Evolutionary conservation across 2,797 vertebrate genomes (phyloP).

Genomic region (Diglossa cyanea): DNA sequence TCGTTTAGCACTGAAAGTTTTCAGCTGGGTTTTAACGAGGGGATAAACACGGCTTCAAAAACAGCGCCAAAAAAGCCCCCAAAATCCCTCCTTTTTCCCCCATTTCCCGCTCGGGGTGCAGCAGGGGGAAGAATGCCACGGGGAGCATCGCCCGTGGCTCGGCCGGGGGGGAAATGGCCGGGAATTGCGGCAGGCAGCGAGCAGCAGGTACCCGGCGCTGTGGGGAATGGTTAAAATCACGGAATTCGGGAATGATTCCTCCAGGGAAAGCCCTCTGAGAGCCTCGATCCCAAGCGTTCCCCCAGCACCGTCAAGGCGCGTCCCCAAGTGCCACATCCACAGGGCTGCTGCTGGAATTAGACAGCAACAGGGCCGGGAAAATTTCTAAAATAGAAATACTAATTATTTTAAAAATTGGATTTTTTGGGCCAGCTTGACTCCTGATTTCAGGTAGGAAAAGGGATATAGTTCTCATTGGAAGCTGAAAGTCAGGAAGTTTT

Average conservation of each 20-base stretch:
- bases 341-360: rapidly evolving
- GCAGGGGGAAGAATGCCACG: not conserved
- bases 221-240: rapidly evolving
- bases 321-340: not conserved
- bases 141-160: not conserved
- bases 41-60: not conserved
- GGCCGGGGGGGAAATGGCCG: not conserved
- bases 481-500: not conserved
- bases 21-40: not conserved
- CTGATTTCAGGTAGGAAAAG: not conserved
- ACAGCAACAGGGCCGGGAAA: not conserved
- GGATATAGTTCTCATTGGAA: not conserved
- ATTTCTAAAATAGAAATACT: rapidly evolving
- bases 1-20: not conserved
- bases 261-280: not conserved
- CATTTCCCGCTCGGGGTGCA: rapidly evolving
- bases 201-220: rapidly evolving
- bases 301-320: not conserved
- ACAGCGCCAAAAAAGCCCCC: not conserved
- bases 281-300: rapidly evolving
- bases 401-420: no score
- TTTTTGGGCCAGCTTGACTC: not conserved
- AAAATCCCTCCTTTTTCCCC: rapidly evolving
- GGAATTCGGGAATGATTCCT: not conserved
- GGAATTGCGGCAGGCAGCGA: not conserved